Evolutionary conservation across 2,113 vertebrate species (phyloP), one percentile per base, ranked within the genome.

Genomic region (Turdus rufiventris): DNA sequence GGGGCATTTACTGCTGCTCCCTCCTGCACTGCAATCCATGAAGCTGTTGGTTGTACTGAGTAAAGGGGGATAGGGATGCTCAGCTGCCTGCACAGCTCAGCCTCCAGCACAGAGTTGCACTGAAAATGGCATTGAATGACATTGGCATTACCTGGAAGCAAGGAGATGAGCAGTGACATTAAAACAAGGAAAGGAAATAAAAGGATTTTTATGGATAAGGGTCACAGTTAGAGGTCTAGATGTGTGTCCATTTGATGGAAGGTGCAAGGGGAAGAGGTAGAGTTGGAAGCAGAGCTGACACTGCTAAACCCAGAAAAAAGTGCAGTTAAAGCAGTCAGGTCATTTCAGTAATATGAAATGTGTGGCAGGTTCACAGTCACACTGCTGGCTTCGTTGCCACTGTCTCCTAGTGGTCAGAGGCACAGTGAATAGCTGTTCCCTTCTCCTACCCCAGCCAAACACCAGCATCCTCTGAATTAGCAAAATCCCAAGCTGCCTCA

Each of bases 51-150:
- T 38, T 43, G 45, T 75, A 56, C 31, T 18, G 12, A 21, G 24
- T 34, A 51, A 28, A 26, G 43, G 11, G 71, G 48, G 4, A 33
- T 29, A 36, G n/a, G 18, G 23, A n/a, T 24, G 31, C 34, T 81
- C 31, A 45, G n/a, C n/a, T 0, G 0, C 24, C 33, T 50, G 38
- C 3, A 7, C 7, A 58, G 19, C 38, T 84, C 45, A 54, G 38
- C 43, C 66, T 90, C 42, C 4, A 5, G 4, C 8, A 9, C 38
- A 20, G 11, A n/a, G 24, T 12, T 16, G 25, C 1, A 1, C 33
- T 60, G 56, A 71, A 91, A 73, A 80, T 21, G 56, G 8, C 67
- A 45, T 31, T 3, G 2, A 77, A 74, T 50, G 29, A 10, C 33
- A 17, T 12, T 40, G 40, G 10, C 36, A 5, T 73, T 68, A 60